Base-by-base conservation (phyloP, 2,888 invertebrate genomes). In the Mantis religiosa region DNA sequence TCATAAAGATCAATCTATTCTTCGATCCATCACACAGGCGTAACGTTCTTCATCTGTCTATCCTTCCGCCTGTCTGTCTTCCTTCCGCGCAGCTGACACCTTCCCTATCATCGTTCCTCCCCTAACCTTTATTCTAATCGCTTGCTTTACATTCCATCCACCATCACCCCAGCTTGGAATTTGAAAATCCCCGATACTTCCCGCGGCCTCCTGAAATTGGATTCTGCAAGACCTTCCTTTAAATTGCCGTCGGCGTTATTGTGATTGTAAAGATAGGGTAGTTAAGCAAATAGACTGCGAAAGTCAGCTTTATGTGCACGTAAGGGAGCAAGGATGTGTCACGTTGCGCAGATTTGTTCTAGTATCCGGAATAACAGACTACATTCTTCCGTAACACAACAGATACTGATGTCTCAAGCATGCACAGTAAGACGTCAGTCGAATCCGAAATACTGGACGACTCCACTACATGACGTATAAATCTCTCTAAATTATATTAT, bases 51-150 rank as follows among this genome's bases (percentile, higher is more conserved):
- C 54, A 71, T 86, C 81, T 81, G 86, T 86, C 86, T 86, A 34
- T 82, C 87, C 9, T 82, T 82, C 87, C 9, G 87, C 54, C 54
- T 71, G 54, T 71, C 54, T 71, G 54, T 71, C 54, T 71, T 71
- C 54, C 54, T 30, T 25, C 25, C 34, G 25, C 81, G 82, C 87
- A 87, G 87, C 87, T 87, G 87, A 87, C 87, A 87, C 87, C 87
- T 87, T 87, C 87, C 87, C 87, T 47, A 47, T 54, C 87, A n/a
- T 25, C 87, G 34, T 82, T 47, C 30, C 34, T 30, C 30, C 84
- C 86, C 86, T 81, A 81, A 86, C 28, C 87, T 87, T 87, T 82
- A 82, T 87, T 87, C 87, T 87, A 87, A 87, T 87, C 87, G 41
- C 87, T 82, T 82, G 82, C 82, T 34, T 87, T 87, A 87, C 82